Evolutionary conservation across 1,140 invertebrate genomes (phyloP).

Genomic region (Sitophilus oryzae): DNA sequence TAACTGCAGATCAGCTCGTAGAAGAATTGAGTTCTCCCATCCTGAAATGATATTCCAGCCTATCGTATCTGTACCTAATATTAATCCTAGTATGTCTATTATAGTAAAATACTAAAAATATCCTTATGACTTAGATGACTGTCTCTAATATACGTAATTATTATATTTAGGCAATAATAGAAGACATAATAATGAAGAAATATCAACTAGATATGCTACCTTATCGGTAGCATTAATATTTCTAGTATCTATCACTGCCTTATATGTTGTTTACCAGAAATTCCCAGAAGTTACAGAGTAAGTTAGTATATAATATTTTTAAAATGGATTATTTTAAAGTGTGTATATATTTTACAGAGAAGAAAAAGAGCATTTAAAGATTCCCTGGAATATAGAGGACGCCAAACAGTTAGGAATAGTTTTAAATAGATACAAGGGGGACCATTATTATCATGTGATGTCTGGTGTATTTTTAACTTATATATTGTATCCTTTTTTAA

Average conservation of each 20-base stretch:
- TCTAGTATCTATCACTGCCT: constrained; percentile 53
- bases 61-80: background rate
- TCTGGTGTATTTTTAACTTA: constrained; percentile 86
- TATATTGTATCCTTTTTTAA: constrained; percentile 94
- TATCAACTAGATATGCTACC: constrained; percentile 49
- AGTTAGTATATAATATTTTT: constrained; percentile 45
- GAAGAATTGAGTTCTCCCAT: constrained; percentile 2
- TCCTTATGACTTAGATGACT: background rate
- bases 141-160: background rate
- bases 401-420: constrained; percentile 91
- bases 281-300: constrained; percentile 80
- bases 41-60: constrained; percentile 8
- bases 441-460: constrained; percentile 90
- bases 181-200: constrained; percentile 1
- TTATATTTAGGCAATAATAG: background rate
- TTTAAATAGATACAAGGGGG: constrained; percentile 88
- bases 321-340: constrained; percentile 20
- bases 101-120: background rate
- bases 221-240: constrained; percentile 59
- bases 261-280: constrained; percentile 65
- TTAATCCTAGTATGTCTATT: constrained; percentile 8
- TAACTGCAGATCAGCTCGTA: constrained; percentile 20
- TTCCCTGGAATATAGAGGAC: constrained; percentile 92
- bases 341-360: constrained; percentile 59
- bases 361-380: constrained; percentile 82